Evolutionary conservation across 2,888 invertebrate genomes (phyloP), one percentile per base, ranked within the genome.

Genomic region (Melinaea menophilus): DNA sequence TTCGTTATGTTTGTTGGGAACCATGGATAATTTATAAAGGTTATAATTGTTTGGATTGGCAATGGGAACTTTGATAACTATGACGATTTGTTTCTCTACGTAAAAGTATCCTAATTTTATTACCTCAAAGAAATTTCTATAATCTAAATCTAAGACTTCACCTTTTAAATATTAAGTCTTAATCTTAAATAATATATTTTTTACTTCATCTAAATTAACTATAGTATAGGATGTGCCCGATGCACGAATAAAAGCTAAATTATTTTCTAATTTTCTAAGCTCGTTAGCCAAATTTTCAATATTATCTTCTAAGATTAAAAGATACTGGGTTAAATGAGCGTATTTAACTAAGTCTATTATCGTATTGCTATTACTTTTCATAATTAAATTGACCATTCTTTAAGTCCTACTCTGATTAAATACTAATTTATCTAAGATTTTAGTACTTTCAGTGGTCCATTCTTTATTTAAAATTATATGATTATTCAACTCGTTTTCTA

Each of bases 81-180:
- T 45, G n/a, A 65, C 59, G 59, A 67, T 55, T 46, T 59, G 22
- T 13, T 61, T 59, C 12, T 56, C 13, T 35, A 13, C 35, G 37
- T 58, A 64, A 59, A 56, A 62, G 5, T 37, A 63, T 12, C 63
- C 64, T 62, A 56, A 46, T 48, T 55, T 57, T 22, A 64, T 67
- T 55, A 62, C 55, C 9, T 61, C 55, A 59, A 58, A 64, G 58
- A 54, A 66, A n/a, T 63, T 33, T 58, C 63, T 62, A 55, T 61
- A 7, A 9, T 66, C 66, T 61, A 66, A 11, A 12, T 63, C 54
- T 31, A 61, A n/a, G 12, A 61, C n/a, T 41, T 41, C 41, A 9
- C 11, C 41, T 41, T 41, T 41, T 41, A 41, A 9, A 41, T 41
- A 41, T 60, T 56, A 46, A 47, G 33, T 55, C 1, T 9, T 33